phyloP scores from a whole-genome alignment of 2,797 vertebrate species.

The Diplodus sargus region DNA sequence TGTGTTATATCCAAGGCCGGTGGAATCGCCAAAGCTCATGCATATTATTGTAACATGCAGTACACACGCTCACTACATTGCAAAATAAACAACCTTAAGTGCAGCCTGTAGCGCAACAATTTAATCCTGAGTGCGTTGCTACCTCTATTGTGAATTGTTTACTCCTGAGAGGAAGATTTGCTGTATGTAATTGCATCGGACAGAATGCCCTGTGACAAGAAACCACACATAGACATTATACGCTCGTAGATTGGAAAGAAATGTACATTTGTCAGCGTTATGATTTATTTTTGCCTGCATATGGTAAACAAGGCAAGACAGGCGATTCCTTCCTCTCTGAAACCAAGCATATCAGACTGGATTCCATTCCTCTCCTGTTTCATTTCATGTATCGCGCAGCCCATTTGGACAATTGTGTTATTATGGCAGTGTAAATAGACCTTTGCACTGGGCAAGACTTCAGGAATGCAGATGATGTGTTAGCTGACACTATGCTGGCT shows the following conservation, averaged over 20 bases:
- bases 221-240: constrained; percentile 71
- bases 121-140: constrained; percentile 62
- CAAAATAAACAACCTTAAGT: constrained; percentile 71
- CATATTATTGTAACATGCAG: constrained; percentile 58
- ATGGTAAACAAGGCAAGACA: constrained; percentile 75
- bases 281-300: constrained; percentile 67
- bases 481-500: constrained; percentile 73
- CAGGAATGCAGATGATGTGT: constrained; percentile 81
- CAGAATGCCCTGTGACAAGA: constrained; percentile 71
- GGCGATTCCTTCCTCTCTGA: constrained; percentile 73
- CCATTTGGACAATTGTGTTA: constrained; percentile 78
- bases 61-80: constrained; percentile 42
- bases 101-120: constrained; percentile 51
- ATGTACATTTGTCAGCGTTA: constrained; percentile 74
- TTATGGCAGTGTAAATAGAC: constrained; percentile 80
- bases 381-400: constrained; percentile 75
- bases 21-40: constrained; percentile 56
- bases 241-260: constrained; percentile 58
- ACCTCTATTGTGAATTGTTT: constrained; percentile 71
- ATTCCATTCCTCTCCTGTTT: constrained; percentile 76
- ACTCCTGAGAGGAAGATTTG: constrained; percentile 67
- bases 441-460: constrained; percentile 70
- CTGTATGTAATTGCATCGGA: constrained; percentile 73
- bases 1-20: constrained; percentile 53
- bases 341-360: constrained; percentile 72